Percentiles rank a stretch among this genome's conserved stretches.
These are phyloP conservation scores for Parauchenoglanis punctatus DNA, from an alignment of 2,797 vertebrate genomes.

Conservation along the genomic window DNA sequence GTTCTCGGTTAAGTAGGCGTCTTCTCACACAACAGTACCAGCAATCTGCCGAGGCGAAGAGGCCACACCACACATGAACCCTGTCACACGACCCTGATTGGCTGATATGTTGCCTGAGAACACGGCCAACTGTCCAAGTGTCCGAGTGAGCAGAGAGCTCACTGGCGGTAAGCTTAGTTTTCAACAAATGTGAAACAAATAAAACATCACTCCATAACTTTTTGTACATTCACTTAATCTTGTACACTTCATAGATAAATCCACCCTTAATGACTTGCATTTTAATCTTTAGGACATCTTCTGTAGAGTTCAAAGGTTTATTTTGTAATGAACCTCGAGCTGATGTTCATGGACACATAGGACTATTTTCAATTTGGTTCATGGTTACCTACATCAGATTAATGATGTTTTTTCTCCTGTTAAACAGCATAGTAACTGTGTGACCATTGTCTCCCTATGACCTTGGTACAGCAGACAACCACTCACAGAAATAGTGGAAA, in stretches of 20 bases:
- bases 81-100: conserved; percentile 15
- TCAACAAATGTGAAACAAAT: background rate
- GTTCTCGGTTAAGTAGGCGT: conserved; percentile 27
- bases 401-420: too few species aligned
- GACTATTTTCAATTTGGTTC: background rate
- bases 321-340: background rate
- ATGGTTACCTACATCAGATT: background rate
- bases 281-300: background rate
- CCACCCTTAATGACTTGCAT: background rate
- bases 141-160: background rate
- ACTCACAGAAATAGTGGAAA: too few species aligned
- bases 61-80: background rate
- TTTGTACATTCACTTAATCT: background rate
- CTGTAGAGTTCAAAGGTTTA: background rate
- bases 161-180: background rate
- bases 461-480: too few species aligned
- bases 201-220: background rate
- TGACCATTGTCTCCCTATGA: too few species aligned
- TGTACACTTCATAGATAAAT: background rate
- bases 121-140: background rate
- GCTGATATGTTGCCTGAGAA: conserved; percentile 10
- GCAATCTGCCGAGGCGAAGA: conserved; percentile 5
- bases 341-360: background rate
- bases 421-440: too few species aligned
- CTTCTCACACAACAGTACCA: conserved; percentile 8